Evolutionary conservation across 2,888 invertebrate species (phyloP), one percentile per base, ranked within the genome.

Genomic region (Andrena camellia): DNA sequence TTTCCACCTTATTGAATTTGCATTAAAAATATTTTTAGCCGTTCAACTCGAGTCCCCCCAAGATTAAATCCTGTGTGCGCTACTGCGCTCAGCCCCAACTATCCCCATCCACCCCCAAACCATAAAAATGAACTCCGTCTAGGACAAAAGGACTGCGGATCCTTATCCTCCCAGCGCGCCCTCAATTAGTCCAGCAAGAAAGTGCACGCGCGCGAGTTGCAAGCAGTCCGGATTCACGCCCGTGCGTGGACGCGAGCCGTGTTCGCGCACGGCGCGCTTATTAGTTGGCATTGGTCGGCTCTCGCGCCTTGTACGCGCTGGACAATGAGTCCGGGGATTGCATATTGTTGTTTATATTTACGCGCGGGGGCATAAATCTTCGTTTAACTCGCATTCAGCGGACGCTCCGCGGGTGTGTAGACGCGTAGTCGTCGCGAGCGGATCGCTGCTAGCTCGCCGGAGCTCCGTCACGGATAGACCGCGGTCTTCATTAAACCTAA

Each of bases 301-400:
- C 90, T 83, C 82, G 76, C 84, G 79, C 81, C 86, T 84, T 80
- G 81, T 83, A 66, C 83, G 67, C 67, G 48, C 87, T 69, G 92
- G 91, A 93, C 93, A 93, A 94, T 94, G 90, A 90, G 88, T 78
- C 89, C 79, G 42, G 83, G 90, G 93, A 94, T 93, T 94, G 93
- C 93, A 92, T 90, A 93, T 94, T 93, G 93, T 93, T 93, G 93
- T 93, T 93, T 93, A 92, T 93, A 92, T 92, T 93, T 93, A 93
- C 91, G 91, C 90, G 90, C 78, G 88, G 89, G 89, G 88, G 90
- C 92, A 93, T 94, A 94, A 94, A 94, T 94, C 93, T 92, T 94
- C 93, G 93, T 94, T 94, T 93, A 93, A 92, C 90, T 90, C 85
- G 92, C 91, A 94, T 94, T 94, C 93, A 93, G 83, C 78, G 86